These are phyloP conservation scores for Hiodon tergisus DNA, from an alignment of 2,113 vertebrate species.

Conservation along the genomic window DNA sequence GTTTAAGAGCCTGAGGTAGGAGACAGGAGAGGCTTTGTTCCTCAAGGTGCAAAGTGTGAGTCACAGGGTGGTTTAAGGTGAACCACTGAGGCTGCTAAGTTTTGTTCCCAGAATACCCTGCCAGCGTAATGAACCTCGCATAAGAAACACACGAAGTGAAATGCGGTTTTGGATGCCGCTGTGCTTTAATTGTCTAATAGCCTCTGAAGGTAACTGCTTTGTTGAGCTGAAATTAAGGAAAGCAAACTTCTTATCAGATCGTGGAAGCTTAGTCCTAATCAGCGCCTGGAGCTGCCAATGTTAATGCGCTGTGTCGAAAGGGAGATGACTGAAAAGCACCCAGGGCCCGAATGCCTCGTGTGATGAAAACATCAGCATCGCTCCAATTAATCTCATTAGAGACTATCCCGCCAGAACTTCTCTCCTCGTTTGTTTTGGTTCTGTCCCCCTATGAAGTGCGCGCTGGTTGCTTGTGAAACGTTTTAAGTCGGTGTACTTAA, in stretches of 20 bases:
- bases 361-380: slow-evolving; percentile 13
- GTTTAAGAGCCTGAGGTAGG: too few species aligned
- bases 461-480: too few species aligned
- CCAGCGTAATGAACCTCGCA: too few species aligned
- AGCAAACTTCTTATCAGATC: background rate
- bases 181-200: too few species aligned
- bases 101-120: too few species aligned
- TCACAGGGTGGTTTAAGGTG: too few species aligned
- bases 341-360: slow-evolving; percentile 19
- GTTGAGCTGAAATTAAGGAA: background rate
- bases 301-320: background rate
- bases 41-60: too few species aligned
- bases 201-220: background rate
- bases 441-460: too few species aligned
- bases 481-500: too few species aligned
- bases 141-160: background rate
- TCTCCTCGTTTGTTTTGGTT: background rate
- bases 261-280: background rate
- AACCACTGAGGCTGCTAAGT: too few species aligned
- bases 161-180: background rate
- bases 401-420: background rate
- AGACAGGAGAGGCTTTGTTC: too few species aligned
- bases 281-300: background rate
- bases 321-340: slow-evolving; percentile 4
- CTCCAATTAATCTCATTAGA: slow-evolving; percentile 34